Base-by-base conservation (phyloP, 1,140 invertebrate species). In the Archivesica marissinica region DNA sequence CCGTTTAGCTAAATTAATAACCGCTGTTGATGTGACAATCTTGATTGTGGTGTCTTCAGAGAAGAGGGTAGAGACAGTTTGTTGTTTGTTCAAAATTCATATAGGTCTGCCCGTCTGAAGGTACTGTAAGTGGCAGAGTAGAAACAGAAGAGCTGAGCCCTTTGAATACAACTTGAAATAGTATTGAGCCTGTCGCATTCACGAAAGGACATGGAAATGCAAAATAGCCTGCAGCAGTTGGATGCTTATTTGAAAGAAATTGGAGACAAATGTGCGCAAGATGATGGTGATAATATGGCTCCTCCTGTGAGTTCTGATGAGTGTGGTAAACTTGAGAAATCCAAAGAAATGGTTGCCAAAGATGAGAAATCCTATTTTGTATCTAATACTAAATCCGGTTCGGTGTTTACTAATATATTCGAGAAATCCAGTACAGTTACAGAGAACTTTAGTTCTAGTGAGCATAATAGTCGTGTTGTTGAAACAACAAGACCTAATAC, bases 221-320 rank as follows among this genome's bases (percentile, higher is more conserved):
- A 64, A 64, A 64, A 64, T 17, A 64, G 59, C 38, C 59, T 64
- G 2, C 13, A 25, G 38, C 59, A 64, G 59, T 64, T 64, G 30
- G 30, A 64, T 35, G 59, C 33, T 4, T 64, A 64, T 35, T 64
- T 64, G 30, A 20, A 64, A 35, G 38, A 64, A 20, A 64, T 64
- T 64, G 59, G 30, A 15, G 30, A 11, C 38, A 15, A 13, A 25
- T 13, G 38, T 13, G 30, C 33, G 25, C 59, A 64, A 33, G 28
- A 64, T 35, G 30, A 35, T 35, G 54, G 3, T 7, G 33, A 28
- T 3, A 28, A 11, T 23, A 6, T 28, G 2, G 54, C 25, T 28
- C 4, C 54, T 59, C 23, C 9, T 6, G 54, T 4, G 33, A 35
- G 2, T 35, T 13, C 28, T 17, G 28, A 35, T 25, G 4, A 9